These are phyloP conservation scores for Formicarius rufipectus DNA, from an alignment of 2,113 vertebrate species.

Conservation along the genomic window DNA sequence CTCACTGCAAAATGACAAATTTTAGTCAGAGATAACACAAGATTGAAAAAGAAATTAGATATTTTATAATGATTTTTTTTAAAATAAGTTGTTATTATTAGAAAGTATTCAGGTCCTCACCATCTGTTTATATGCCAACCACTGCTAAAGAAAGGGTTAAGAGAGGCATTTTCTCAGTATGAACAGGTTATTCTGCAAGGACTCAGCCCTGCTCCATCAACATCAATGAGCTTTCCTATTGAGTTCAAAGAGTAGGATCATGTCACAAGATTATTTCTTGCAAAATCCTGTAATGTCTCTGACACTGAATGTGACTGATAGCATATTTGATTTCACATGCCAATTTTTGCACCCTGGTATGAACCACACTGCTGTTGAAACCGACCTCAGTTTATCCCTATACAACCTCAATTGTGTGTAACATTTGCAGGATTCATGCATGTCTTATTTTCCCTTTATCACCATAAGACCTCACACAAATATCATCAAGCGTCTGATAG, in stretches of 20 bases:
- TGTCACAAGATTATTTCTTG: neutral
- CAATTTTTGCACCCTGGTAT: neutral
- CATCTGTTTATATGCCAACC: neutral
- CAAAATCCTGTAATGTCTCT: neutral
- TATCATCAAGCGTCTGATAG: neutral
- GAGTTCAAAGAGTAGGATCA: neutral
- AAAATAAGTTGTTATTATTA: neutral
- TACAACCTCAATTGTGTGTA: neutral
- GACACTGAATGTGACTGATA: neutral
- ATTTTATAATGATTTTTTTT: neutral
- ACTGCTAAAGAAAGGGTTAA: neutral
- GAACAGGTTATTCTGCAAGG: neutral
- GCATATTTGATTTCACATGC: neutral
- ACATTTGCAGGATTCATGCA: neutral
- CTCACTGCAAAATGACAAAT: neutral
- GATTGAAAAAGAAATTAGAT: neutral
- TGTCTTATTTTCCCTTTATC: neutral
- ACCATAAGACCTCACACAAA: neutral
- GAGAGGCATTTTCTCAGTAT: neutral
- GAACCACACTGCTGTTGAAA: neutral
- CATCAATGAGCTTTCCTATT: neutral
- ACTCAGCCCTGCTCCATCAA: neutral
- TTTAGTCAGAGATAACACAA: neutral
- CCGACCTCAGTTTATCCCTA: neutral
- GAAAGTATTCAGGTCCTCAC: neutral